phyloP scores from a whole-genome alignment of 2,888 invertebrate genomes.

The Mythimna vitellina region DNA sequence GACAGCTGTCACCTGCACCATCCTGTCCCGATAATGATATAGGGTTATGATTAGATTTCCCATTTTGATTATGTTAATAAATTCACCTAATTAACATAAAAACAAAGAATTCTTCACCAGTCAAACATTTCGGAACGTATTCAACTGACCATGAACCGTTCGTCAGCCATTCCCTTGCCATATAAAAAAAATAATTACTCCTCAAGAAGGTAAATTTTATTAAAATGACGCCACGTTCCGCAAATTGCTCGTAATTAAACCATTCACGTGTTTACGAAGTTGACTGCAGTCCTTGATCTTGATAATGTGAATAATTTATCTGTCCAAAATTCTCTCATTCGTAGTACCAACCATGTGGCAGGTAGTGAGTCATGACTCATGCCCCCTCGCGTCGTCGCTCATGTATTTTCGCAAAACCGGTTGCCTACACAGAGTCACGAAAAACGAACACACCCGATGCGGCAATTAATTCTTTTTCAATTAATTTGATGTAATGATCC shows the following conservation, averaged over 20 bases:
- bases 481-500: conserved; percentile 65
- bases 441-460: conserved; percentile 65
- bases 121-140: conserved; percentile 14
- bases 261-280: conserved; percentile 54
- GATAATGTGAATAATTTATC: conserved; percentile 67
- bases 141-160: conserved; percentile 25
- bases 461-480: conserved; percentile 68
- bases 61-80: conserved; percentile 21
- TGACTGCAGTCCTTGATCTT: conserved; percentile 63
- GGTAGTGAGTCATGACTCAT: conserved; percentile 76
- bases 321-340: conserved; percentile 67
- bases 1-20: no score
- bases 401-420: conserved; percentile 76
- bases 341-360: conserved; percentile 67
- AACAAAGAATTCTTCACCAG: conserved; percentile 31
- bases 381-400: conserved; percentile 57
- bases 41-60: background rate
- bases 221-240: conserved; percentile 52
- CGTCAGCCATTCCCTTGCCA: conserved; percentile 21
- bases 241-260: conserved; percentile 62
- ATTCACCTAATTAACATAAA: conserved; percentile 30
- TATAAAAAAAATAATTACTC: conserved; percentile 32
- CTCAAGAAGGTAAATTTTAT: conserved; percentile 42
- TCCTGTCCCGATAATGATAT: no score
- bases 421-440: conserved; percentile 56